phyloP scores from a whole-genome alignment of 53 echinoderm and acorn worm genomes.

The Actinopyga echinites region DNA sequence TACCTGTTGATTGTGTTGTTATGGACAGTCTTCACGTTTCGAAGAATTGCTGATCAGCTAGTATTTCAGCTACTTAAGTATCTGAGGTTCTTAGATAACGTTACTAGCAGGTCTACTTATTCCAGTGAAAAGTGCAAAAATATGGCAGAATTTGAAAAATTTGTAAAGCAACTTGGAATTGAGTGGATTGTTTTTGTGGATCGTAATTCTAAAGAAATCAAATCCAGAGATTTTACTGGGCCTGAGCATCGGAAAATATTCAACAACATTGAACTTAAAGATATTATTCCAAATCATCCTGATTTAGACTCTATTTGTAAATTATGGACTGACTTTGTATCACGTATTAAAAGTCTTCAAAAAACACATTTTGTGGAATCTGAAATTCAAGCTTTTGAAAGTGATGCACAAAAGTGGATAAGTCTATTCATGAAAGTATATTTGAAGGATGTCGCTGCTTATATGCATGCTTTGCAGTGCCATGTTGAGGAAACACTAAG shows the following conservation, averaged over 20 bases:
- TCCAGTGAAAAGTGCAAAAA: constrained; percentile 26
- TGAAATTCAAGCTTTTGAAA: no score
- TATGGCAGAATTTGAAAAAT: constrained; percentile 19
- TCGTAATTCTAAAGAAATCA: constrained; percentile 22
- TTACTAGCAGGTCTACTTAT: constrained; percentile 22
- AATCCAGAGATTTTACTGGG: constrained; percentile 13
- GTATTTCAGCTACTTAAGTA: constrained; percentile 3
- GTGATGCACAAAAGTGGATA: no score
- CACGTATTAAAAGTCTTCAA: background rate
- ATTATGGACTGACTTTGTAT: constrained; percentile 12
- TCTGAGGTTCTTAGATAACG: constrained; percentile 16
- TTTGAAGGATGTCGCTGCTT: no score
- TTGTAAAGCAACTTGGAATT: constrained; percentile 14
- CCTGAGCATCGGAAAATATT: constrained; percentile 1
- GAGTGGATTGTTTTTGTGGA: background rate
- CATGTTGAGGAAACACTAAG: no score
- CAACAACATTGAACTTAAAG: background rate
- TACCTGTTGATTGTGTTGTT: constrained; percentile 4
- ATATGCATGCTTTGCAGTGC: no score
- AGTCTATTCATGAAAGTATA: no score
- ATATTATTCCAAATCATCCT: constrained; percentile 8
- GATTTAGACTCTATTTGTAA: constrained; percentile 5
- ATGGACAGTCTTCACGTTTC: constrained; percentile 19
- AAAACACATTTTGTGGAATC: no score
- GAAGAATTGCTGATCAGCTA: constrained; percentile 5